phyloP scores from a whole-genome alignment of 2,113 vertebrate species.

The Scomber colias region DNA sequence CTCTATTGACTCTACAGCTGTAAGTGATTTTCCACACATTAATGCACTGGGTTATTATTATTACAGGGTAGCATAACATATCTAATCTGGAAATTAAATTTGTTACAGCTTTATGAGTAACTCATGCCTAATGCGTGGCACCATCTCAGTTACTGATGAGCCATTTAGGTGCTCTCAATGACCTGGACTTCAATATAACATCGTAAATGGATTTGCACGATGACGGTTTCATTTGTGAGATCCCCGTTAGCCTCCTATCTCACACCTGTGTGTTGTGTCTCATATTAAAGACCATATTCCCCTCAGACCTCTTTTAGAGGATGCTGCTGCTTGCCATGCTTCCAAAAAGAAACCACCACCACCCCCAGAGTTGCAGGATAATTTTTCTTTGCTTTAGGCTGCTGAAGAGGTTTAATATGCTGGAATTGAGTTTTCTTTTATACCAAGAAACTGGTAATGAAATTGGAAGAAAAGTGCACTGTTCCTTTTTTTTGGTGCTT shows the following conservation, averaged over 20 bases:
- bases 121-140: background rate
- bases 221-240: no score
- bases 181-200: background rate
- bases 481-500: conserved; percentile 25
- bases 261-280: background rate
- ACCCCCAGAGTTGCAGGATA: background rate
- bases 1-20: background rate
- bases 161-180: background rate
- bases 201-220: background rate
- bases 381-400: conserved; percentile 28
- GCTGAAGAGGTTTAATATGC: conserved; percentile 43
- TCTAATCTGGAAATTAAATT: conserved; percentile 14
- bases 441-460: conserved; percentile 52
- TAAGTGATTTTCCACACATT: background rate
- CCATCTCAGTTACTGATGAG: background rate
- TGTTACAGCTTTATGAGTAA: background rate
- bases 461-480: conserved; percentile 20
- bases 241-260: background rate
- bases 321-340: no score
- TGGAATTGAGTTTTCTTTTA: conserved; percentile 50
- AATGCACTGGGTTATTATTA: background rate
- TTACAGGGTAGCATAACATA: background rate
- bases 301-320: no score
- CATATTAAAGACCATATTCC: background rate
- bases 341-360: background rate